Evolutionary conservation across 2,888 invertebrate genomes (phyloP).

Genomic region (Maniola hyperantus): DNA sequence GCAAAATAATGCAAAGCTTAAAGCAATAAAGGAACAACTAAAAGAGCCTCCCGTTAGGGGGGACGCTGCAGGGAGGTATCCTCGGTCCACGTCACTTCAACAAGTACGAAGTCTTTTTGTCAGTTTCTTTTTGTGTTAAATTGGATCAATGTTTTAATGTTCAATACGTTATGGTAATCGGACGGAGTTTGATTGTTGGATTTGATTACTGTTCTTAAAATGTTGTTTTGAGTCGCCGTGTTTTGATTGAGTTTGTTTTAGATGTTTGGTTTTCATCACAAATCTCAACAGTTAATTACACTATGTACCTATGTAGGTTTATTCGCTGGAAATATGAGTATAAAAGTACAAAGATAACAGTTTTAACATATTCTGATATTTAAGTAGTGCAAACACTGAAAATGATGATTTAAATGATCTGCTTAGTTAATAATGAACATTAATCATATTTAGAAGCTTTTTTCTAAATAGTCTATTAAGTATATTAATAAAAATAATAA

Average conservation of each 20-base stretch:
- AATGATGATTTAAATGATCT: no score
- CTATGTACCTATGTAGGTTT: no score
- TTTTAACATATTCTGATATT: no score
- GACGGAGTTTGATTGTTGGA: slow-evolving; percentile 53
- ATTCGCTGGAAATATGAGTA: background rate
- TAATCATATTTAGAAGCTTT: no score
- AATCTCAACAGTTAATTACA: background rate
- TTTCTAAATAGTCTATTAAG: no score
- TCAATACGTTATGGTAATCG: slow-evolving; percentile 65
- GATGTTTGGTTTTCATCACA: background rate
- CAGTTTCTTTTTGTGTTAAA: slow-evolving; percentile 69
- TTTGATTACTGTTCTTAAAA: slow-evolving; percentile 29
- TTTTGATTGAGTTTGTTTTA: background rate
- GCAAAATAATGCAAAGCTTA: slow-evolving; percentile 80
- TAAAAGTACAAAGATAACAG: no score
- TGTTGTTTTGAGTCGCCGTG: slow-evolving; percentile 11
- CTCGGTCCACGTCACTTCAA: slow-evolving; percentile 68
- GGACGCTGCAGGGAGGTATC: slow-evolving; percentile 66
- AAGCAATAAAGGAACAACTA: slow-evolving; percentile 64
- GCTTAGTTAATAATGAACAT: no score
- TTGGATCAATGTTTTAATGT: slow-evolving; percentile 72
- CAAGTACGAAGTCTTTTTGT: slow-evolving; percentile 60
- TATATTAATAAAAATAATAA: no score
- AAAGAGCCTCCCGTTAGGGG: slow-evolving; percentile 51
- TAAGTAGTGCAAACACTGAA: no score